These are phyloP conservation scores for Stenodema calcarata DNA, from an alignment of 2,888 invertebrate species.

Conservation along the genomic window DNA sequence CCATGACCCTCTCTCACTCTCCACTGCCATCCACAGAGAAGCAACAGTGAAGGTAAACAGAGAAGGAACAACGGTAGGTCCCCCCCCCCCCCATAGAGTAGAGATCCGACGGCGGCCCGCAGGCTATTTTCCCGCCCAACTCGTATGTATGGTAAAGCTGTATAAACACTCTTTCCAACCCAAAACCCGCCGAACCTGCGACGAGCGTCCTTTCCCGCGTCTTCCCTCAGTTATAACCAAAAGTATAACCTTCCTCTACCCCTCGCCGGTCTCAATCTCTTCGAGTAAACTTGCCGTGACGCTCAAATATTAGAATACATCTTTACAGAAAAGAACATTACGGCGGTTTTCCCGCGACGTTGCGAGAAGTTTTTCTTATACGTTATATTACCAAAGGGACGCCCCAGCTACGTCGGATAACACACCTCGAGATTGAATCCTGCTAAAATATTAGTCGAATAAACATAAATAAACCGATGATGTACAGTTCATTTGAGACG, in stretches of 20 bases:
- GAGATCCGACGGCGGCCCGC: neutral
- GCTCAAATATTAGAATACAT: conserved; percentile 36
- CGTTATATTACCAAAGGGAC: no score
- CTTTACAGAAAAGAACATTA: conserved; percentile 12
- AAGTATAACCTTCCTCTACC: neutral
- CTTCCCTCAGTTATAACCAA: neutral
- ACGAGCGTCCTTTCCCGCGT: neutral
- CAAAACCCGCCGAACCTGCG: neutral
- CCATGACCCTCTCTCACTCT: neutral
- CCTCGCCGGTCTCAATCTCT: neutral
- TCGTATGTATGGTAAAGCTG: conserved; percentile 45
- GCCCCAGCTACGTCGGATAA: no score
- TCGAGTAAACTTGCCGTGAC: neutral
- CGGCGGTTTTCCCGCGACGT: neutral
- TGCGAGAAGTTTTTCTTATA: no score
- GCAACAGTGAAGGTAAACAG: neutral
- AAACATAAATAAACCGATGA: no score
- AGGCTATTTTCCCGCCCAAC: conserved; percentile 8
- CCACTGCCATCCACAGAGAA: neutral
- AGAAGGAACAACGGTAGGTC: neutral
- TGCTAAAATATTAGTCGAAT: no score
- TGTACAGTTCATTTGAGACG: no score
- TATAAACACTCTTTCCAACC: conserved; percentile 31
- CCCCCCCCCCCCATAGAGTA: neutral
- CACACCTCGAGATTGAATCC: no score